Base-by-base conservation (phyloP, 1,140 invertebrate genomes). In the Palaemon carinicauda region DNA sequence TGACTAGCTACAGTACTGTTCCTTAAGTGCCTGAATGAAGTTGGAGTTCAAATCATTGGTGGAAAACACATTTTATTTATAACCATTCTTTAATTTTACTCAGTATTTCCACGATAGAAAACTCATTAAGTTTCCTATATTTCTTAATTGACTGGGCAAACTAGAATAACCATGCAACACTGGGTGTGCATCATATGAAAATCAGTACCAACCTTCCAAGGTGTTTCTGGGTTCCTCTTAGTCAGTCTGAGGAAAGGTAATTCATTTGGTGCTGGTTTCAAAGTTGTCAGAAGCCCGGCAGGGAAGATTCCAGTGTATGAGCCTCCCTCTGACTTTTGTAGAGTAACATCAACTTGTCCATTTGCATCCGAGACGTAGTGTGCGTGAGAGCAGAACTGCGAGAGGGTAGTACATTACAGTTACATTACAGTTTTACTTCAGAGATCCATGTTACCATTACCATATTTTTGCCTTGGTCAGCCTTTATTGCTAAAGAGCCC, bases 301-400 rank as follows among this genome's bases (percentile, higher is more conserved):
- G 88, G 83, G 41, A 89, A 89, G 3, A 78, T 74, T 3, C 88
- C 88, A 3, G 52, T 51, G 84, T 87, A 89, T n/a, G 88, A 77
- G 2, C 88, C 88, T 29, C 88, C 88, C 56, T 82, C 65, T 7
- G 84, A 53, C 24, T 52, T 24, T 10, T 60, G 52, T 9, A 31
- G 27, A 29, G 24, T 24, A 9, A 86, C 79, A 52, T 89, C 79
- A n/a, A 89, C 79, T 14, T 19, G 21, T 12, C 88, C 88, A n/a
- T 24, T 54, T 17, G 65, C 50, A 54, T 89, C 80, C 52, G 69
- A 56, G 31, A 74, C 56, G 50, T 86, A 89, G 52, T 89, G 88
- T 17, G 83, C 83, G 56, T 82, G 56, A 12, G 83, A 83, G 50
- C 65, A 60, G 56, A 87, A 89, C 88, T 89, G 79, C 60, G 17